phyloP scores from a whole-genome alignment of 2,888 invertebrate genomes.

The Serripes groenlandicus region DNA sequence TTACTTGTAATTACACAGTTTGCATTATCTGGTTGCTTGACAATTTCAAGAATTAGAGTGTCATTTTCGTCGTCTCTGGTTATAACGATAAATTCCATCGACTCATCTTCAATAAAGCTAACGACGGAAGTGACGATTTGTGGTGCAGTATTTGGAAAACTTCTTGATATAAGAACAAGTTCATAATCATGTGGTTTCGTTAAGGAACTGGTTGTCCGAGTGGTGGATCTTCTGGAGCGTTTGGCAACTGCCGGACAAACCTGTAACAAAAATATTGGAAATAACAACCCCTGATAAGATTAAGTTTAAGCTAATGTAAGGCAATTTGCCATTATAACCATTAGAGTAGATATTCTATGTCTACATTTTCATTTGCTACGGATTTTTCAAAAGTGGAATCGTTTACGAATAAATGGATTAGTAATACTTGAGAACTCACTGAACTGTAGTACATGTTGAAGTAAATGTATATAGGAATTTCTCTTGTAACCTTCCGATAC shows the following conservation, averaged over 20 bases:
- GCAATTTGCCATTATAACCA: too few relatives aligned
- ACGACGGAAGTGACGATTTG: slow-evolving; percentile 35
- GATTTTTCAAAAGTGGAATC: too few relatives aligned
- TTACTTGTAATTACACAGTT: slow-evolving; percentile 47
- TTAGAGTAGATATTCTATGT: too few relatives aligned
- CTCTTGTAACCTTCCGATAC: too few relatives aligned
- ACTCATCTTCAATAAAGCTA: slow-evolving; percentile 35
- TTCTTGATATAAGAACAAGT: slow-evolving; percentile 29
- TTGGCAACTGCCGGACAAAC: not conserved
- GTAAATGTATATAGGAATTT: too few relatives aligned
- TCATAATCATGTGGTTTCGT: slow-evolving; percentile 25
- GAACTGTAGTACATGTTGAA: too few relatives aligned
- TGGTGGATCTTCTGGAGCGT: slow-evolving; percentile 14
- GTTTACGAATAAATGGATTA: too few relatives aligned
- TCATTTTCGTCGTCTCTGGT: slow-evolving; percentile 66
- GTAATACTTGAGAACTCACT: too few relatives aligned
- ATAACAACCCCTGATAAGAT: too few relatives aligned
- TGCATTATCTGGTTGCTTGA: slow-evolving; percentile 39
- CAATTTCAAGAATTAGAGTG: slow-evolving; percentile 53
- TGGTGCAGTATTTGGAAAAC: slow-evolving; percentile 50
- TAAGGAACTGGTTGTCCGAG: not conserved
- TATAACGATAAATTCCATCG: slow-evolving; percentile 24
- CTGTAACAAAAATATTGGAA: not conserved
- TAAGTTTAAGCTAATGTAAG: too few relatives aligned
- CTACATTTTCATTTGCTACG: too few relatives aligned